A percentile compares a stretch with the other conserved stretches of the same genome.
phyloP scores from a whole-genome alignment of 2,888 invertebrate species.

The Yponomeuta cagnagella region DNA sequence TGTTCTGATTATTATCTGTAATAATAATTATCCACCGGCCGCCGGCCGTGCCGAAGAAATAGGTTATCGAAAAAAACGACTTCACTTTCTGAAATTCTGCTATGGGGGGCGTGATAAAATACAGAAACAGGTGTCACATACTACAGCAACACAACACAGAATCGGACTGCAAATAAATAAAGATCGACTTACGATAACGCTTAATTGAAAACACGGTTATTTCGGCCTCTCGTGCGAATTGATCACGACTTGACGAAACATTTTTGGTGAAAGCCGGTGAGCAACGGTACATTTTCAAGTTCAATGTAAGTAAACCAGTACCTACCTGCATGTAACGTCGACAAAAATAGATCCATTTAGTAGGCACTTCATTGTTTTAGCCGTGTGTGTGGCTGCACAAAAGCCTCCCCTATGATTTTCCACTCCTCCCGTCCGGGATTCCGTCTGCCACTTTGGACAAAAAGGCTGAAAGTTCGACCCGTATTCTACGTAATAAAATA shows the following conservation, averaged over 20 bases:
- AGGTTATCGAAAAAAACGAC: neutral
- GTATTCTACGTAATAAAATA: neutral
- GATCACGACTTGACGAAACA: constrained; percentile 9
- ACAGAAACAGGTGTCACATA: neutral
- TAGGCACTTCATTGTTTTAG: too few relatives aligned
- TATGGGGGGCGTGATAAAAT: neutral
- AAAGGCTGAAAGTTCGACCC: neutral
- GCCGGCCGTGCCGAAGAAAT: neutral
- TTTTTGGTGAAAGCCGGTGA: neutral
- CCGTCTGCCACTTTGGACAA: neutral
- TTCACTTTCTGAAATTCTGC: neutral
- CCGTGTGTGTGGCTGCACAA: too few relatives aligned
- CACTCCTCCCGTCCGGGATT: too few relatives aligned
- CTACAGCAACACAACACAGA: neutral
- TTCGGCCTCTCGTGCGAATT: constrained; percentile 13
- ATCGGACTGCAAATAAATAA: neutral
- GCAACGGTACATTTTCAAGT: neutral
- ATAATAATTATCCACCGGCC: neutral
- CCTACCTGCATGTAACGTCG: neutral
- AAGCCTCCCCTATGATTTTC: too few relatives aligned
- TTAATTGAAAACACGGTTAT: constrained; percentile 5
- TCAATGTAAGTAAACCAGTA: constrained; percentile 1
- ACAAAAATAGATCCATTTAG: neutral
- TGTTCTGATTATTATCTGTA: neutral
- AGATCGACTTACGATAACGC: neutral